Evolutionary conservation across 1,140 invertebrate genomes (phyloP).

Genomic region (Solen grandis): DNA sequence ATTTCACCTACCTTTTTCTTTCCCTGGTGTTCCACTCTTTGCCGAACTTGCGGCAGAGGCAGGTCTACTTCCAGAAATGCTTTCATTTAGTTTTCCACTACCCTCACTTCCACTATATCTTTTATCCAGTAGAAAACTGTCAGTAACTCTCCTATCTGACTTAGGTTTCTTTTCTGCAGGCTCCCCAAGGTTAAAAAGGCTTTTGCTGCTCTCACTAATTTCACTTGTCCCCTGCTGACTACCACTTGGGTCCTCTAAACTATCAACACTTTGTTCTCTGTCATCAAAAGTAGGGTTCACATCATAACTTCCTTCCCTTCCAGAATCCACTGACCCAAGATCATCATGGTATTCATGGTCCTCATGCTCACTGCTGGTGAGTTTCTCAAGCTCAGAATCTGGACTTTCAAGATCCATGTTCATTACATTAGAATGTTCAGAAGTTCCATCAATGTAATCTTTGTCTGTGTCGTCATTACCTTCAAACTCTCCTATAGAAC

Average conservation of each 20-base stretch:
- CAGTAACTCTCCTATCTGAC: constrained; percentile 35
- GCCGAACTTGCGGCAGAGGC: constrained; percentile 36
- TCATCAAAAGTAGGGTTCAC: constrained; percentile 4
- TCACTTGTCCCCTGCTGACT: neutral
- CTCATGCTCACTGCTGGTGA: neutral
- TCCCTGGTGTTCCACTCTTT: constrained; percentile 43
- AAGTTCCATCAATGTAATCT: constrained; percentile 22
- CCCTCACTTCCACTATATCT: constrained; percentile 4
- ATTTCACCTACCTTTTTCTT: constrained; percentile 49
- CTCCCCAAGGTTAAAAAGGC: neutral
- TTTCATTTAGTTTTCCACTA: constrained; percentile 34
- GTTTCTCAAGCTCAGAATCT: constrained; percentile 39
- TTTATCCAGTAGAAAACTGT: constrained; percentile 46
- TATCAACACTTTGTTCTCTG: neutral
- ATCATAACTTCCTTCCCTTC: constrained; percentile 34
- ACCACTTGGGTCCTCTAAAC: neutral
- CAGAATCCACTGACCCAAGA: constrained; percentile 36
- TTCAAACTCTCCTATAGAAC: too few relatives aligned
- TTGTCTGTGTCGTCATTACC: neutral
- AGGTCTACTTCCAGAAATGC: constrained; percentile 28
- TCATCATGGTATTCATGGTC: too few relatives aligned
- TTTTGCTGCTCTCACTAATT: neutral
- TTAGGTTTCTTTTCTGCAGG: constrained; percentile 27
- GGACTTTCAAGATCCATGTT: constrained; percentile 50
- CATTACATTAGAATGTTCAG: constrained; percentile 21